A percentile compares a stretch with the other conserved stretches of the same genome.
Conservation (phyloP, 1,140 invertebrate species). For the Melitaea cinxia region DNA sequence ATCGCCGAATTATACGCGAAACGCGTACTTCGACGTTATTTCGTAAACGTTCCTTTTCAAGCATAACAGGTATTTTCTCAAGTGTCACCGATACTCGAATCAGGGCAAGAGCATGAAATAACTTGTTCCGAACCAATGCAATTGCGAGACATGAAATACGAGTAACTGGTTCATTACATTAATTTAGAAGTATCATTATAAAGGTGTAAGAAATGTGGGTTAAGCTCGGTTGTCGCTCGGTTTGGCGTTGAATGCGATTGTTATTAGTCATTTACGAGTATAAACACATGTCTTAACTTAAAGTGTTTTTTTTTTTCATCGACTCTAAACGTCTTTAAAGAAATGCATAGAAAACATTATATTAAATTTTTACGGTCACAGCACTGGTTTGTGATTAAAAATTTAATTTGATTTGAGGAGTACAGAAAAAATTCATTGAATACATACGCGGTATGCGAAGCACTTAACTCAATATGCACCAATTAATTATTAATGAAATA, state of each 20-base stretch:
- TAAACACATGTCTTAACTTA: too few species aligned
- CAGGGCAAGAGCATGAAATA: slow-evolving; percentile 25
- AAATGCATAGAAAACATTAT: too few species aligned
- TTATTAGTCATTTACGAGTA: too few species aligned
- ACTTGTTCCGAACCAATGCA: slow-evolving; percentile 23
- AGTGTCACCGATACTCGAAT: slow-evolving; percentile 25
- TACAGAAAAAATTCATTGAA: too few species aligned
- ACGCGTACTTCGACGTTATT: slow-evolving; percentile 2
- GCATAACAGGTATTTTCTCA: slow-evolving; percentile 25
- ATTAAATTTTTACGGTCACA: too few species aligned
- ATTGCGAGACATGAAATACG: slow-evolving; percentile 23
- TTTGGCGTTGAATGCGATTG: neutral
- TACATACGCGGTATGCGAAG: too few species aligned
- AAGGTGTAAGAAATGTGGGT: slow-evolving; percentile 20
- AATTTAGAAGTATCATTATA: slow-evolving; percentile 26
- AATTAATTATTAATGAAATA: slow-evolving; percentile 7
- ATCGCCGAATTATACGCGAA: slow-evolving; percentile 15
- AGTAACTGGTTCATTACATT: slow-evolving; percentile 29
- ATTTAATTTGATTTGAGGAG: too few species aligned
- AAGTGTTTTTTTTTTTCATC: too few species aligned
- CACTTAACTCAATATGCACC: too few species aligned
- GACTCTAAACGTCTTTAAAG: too few species aligned
- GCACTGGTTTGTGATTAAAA: too few species aligned
- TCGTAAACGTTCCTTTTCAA: slow-evolving; percentile 24
- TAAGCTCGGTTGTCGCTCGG: slow-evolving; percentile 6